phyloP scores from a whole-genome alignment of 37 sponge, comb jelly and placozoan genomes.

The Spongilla lacustris region DNA sequence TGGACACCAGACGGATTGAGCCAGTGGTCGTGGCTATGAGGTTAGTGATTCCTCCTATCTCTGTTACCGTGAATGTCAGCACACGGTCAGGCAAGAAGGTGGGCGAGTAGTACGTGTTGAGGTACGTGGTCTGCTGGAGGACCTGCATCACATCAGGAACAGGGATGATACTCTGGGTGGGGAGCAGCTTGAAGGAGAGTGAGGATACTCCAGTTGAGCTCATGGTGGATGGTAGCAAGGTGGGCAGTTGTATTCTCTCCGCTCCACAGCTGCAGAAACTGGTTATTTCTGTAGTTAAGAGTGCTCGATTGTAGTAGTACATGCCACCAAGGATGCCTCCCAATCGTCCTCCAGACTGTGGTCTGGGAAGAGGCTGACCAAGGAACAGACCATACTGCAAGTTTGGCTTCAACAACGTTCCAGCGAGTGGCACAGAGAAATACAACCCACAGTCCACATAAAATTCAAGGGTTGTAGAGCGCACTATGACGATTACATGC shows the following conservation, averaged over 20 bases:
- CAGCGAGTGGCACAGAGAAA: constrained; percentile 6
- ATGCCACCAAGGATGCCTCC: constrained; percentile 45
- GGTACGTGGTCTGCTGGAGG: constrained; percentile 47
- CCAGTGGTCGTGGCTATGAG: constrained; percentile 20
- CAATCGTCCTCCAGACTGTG: constrained; percentile 35
- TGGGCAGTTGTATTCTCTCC: constrained; percentile 46
- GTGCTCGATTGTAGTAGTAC: constrained; percentile 53
- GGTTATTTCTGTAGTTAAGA: constrained; percentile 34
- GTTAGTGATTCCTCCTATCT: neutral
- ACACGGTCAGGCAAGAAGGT: constrained; percentile 9
- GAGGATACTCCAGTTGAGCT: constrained; percentile 1
- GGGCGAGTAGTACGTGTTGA: constrained; percentile 40
- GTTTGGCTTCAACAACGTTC: neutral
- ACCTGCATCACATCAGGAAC: constrained; percentile 24
- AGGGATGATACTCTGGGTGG: constrained; percentile 5
- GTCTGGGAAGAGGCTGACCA: constrained; percentile 41
- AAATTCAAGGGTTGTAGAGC: neutral
- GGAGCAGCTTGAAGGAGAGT: neutral
- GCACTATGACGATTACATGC: neutral
- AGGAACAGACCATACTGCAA: constrained; percentile 45
- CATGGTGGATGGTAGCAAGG: constrained; percentile 14
- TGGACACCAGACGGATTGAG: constrained; percentile 30
- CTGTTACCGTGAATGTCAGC: constrained; percentile 40
- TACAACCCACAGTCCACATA: constrained; percentile 52
- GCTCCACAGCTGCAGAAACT: constrained; percentile 72